A percentile compares a stretch with the other conserved stretches of the same genome.
phyloP scores from a whole-genome alignment of 2,888 invertebrate species.

The Hyppa rectilinea region DNA sequence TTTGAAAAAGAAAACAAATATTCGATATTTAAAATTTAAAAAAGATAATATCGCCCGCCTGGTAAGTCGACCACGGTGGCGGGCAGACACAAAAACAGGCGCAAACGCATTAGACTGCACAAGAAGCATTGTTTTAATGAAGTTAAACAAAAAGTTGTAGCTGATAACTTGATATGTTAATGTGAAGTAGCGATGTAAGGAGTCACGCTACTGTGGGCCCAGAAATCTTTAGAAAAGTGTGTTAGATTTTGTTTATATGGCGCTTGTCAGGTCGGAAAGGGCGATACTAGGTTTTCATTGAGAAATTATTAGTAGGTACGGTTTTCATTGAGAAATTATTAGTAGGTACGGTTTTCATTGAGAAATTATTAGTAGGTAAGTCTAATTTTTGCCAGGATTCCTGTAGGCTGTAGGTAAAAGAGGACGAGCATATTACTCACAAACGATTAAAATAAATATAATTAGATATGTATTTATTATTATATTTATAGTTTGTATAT shows the following conservation, averaged over 20 bases:
- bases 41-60: neutral
- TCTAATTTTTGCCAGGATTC: neutral
- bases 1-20: neutral
- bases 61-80: neutral
- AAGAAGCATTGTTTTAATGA: slow-evolving; percentile 26
- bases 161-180: slow-evolving; percentile 18
- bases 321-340: too few species aligned
- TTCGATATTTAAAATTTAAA: neutral
- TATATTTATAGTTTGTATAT: too few species aligned
- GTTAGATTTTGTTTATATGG: slow-evolving; percentile 1
- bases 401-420: neutral
- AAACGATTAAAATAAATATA: too few species aligned
- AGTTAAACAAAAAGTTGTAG: slow-evolving; percentile 27
- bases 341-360: neutral
- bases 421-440: neutral
- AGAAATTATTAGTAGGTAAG: neutral
- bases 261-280: neutral
- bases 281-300: neutral
- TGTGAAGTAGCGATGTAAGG: slow-evolving; percentile 1
- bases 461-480: too few species aligned
- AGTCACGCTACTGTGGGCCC: slow-evolving; percentile 13
- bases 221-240: neutral
- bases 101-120: slow-evolving; percentile 27
- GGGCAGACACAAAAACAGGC: slow-evolving; percentile 21
- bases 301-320: too few species aligned